Base-by-base conservation (phyloP, 2,797 vertebrate species). In the Brachymystax lenok region DNA sequence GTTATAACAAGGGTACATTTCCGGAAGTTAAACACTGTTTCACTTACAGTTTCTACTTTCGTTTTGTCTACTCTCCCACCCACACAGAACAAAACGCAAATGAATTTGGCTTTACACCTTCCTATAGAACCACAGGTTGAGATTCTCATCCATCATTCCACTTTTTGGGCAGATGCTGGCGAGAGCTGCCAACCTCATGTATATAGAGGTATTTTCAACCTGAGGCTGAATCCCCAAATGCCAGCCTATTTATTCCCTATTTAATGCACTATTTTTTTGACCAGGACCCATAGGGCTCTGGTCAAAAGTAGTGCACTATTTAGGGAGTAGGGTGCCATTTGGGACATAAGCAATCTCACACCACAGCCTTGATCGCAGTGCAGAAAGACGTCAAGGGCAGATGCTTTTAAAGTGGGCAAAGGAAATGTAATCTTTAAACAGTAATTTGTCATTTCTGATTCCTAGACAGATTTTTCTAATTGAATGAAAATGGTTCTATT, bases 51-150 rank as follows among this genome's bases (percentile, higher is more conserved):
- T 61, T 61, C 6, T 21, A 2, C 50, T 76, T 82, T 14, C 50
- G 77, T 82, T 85, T 80, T 79, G 76, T 66, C 30, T 68, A 35
- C 1, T 80, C 27, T 4, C 77, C 83, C 80, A 87, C 84, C 69
- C 75, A 84, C 74, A 68, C 77, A 83, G 75, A 69, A 70, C 82
- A 80, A 84, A 70, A 59, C 74, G 73, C 77, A 76, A 74, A 69
- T 82, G 79, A 83, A 70, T 84, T 74, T 82, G 77, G 83, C 79
- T 46, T 50, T 14, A 59, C 75, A 74, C 40, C 10, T 68, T 33
- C 75, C 77, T 82, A 81, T 70, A 82, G 83, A 90, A 80, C 86
- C 86, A 81, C 88, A 82, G 81, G 61, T 74, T 73, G 73, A 67
- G 10, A 27, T 79, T 84, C 74, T 73, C 73, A 85, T 84, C 88